Base-by-base conservation (phyloP, 2,797 vertebrate species). In the Silurus lanzhouensis region DNA sequence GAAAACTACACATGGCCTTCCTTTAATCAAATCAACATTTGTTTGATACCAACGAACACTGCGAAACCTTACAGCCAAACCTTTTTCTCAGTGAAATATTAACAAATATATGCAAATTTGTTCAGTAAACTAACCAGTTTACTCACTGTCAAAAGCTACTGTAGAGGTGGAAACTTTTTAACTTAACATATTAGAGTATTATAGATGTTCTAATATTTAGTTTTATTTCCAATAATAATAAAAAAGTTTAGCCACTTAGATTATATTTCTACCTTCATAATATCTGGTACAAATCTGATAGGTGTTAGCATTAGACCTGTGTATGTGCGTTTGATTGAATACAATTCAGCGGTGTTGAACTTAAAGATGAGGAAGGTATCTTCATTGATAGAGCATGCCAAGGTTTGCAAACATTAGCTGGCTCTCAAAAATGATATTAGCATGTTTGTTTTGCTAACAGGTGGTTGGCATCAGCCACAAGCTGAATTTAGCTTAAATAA, bases 71-170 rank as follows among this genome's bases (percentile, higher is more conserved):
- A n/a, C 38, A 22, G 68, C 10, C 12, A 71, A 46, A 72, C 20
- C 48, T 55, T n/a, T 27, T 75, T 75, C 13, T 55, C n/a, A 27
- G 72, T 75, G 14, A 75, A 25, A 55, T 75, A 55, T 75, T 75
- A 75, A 75, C 48, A 75, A 75, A 75, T 75, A 3, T 25, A 75
- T 75, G 72, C 72, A 75, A 75, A 75, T 55, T 17, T 57, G 22
- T 75, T 75, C 72, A 75, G 72, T 60, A 38, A 38, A 38, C 38
- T 4, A 38, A 38, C 38, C 38, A 38, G 38, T 38, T 38, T 7
- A 15, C 17, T 13, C n/a, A 66, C 63, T 5, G n/a, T 27, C n/a
- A 63, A n/a, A 63, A 10, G 61, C 7, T 63, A 6, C 6, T 22
- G 60, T 63, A 22, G 7, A 22, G n/a, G 10, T 25, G 13, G n/a